A percentile compares a stretch with the other conserved stretches of the same genome.
Conservation (phyloP, 1,140 invertebrate genomes). For the Dendrolimus kikuchii region DNA sequence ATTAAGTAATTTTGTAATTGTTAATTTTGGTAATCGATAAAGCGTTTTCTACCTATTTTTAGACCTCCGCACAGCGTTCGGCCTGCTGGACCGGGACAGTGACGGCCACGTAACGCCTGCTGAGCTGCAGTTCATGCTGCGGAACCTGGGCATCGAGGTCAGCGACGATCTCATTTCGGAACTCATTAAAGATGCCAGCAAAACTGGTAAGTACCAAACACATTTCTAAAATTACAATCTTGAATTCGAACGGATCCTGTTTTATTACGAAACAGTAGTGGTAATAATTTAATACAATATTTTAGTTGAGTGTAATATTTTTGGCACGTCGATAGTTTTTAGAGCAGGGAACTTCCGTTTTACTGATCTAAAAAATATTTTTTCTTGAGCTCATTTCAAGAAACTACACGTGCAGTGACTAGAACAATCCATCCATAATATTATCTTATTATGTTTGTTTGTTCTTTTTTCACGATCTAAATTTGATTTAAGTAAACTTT, state of each 20-base stretch:
- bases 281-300: too few relatives aligned
- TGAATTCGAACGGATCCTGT: neutral
- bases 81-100: constrained; percentile 80
- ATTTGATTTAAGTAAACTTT: too few relatives aligned
- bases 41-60: constrained; percentile 29
- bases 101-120: constrained; percentile 81
- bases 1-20: neutral
- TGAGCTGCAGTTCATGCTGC: constrained; percentile 83
- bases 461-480: too few relatives aligned
- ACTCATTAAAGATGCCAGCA: constrained; percentile 80
- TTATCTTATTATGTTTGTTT: too few relatives aligned
- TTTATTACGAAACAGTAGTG: constrained; percentile 1
- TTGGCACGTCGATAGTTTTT: too few relatives aligned
- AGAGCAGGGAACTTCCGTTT: too few relatives aligned
- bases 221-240: neutral
- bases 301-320: too few relatives aligned
- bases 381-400: too few relatives aligned
- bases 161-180: constrained; percentile 79
- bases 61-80: constrained; percentile 83
- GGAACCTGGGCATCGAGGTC: constrained; percentile 81
- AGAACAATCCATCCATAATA: too few relatives aligned
- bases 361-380: too few relatives aligned
- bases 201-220: constrained; percentile 61
- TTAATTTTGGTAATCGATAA: constrained; percentile 1
- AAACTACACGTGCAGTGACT: too few relatives aligned